Percentiles rank a stretch among this genome's conserved stretches.
phyloP scores from a whole-genome alignment of 2,113 vertebrate genomes.

The Prunella himalayana region DNA sequence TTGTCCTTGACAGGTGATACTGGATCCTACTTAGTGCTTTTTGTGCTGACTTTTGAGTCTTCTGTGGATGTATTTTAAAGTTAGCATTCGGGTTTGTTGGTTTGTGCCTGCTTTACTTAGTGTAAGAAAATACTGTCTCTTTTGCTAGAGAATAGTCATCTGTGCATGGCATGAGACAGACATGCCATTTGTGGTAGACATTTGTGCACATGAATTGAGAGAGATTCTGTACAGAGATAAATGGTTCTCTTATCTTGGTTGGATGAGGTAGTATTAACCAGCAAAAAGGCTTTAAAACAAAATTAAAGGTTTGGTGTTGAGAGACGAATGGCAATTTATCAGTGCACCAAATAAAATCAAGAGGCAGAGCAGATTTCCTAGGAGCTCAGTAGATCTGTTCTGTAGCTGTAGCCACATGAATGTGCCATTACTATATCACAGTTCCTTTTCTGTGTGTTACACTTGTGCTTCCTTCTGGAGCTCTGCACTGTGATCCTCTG shows the following conservation, averaged over 20 bases:
- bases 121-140: background rate
- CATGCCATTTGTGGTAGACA: rapidly evolving
- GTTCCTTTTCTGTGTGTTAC: background rate
- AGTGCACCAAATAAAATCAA: background rate
- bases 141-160: background rate
- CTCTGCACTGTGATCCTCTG: background rate
- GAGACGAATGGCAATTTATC: background rate
- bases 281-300: background rate
- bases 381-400: background rate
- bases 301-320: background rate
- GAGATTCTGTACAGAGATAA: background rate
- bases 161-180: rapidly evolving
- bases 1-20: background rate
- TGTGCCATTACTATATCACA: background rate
- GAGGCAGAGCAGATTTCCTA: background rate
- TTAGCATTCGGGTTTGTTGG: background rate
- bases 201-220: background rate
- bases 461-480: background rate
- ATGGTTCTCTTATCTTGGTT: background rate
- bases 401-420: background rate
- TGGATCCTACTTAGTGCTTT: background rate
- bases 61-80: background rate
- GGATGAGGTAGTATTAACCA: background rate
- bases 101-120: background rate
- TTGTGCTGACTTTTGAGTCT: background rate